phyloP scores from a whole-genome alignment of 2,113 vertebrate genomes.

The Raja brachyura region DNA sequence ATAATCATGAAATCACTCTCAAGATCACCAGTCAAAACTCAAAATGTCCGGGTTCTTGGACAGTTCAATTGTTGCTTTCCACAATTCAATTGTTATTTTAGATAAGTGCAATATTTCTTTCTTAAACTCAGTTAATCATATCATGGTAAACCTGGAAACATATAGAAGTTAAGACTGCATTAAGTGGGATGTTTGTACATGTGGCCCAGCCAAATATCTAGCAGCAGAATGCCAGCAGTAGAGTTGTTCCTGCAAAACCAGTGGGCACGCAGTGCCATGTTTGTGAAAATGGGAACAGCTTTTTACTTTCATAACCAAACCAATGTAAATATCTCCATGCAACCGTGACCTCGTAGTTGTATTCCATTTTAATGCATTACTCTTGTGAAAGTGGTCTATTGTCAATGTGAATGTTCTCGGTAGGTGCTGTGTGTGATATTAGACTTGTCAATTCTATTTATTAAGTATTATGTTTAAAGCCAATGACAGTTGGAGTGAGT shows the following conservation, averaged over 20 bases:
- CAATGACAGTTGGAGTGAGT: no score
- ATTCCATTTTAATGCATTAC: neutral
- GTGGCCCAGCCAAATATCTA: neutral
- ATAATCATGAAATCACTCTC: neutral
- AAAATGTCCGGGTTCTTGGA: neutral
- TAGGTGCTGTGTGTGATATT: neutral
- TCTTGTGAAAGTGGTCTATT: neutral
- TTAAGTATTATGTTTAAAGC: neutral
- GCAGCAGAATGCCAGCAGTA: neutral
- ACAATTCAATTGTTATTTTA: neutral
- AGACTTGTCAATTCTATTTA: neutral
- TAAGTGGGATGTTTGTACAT: neutral
- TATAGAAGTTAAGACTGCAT: neutral
- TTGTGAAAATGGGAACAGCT: neutral
- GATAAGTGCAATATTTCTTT: constrained; percentile 18
- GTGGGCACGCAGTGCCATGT: neutral
- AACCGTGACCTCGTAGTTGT: neutral
- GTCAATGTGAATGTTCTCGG: neutral
- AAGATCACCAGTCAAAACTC: neutral
- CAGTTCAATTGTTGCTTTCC: neutral
- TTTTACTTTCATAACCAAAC: constrained; percentile 4
- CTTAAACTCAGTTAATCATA: neutral
- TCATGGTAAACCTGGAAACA: neutral
- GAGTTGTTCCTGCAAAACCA: neutral
- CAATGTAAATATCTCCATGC: neutral